A percentile compares a stretch with the other conserved stretches of the same genome.
Evolutionary conservation across 2,888 invertebrate genomes (phyloP).

Genomic region (Belgica antarctica): DNA sequence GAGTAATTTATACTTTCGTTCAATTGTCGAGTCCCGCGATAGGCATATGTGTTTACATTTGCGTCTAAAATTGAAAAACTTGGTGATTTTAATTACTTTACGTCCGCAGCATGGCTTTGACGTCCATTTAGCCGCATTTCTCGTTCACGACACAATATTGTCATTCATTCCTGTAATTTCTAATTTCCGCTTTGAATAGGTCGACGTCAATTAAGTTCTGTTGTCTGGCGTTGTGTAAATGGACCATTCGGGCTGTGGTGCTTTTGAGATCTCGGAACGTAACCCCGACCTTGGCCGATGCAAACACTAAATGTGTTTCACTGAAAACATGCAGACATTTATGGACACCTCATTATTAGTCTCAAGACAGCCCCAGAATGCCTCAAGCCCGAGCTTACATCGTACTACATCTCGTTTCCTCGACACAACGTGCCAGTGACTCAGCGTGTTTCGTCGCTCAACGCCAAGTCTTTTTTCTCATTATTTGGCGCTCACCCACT

Average conservation of each 20-base stretch:
- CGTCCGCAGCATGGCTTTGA: not conserved
- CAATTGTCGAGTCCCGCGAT: not conserved
- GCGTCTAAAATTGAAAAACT: not conserved
- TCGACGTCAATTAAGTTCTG: constrained; percentile 5
- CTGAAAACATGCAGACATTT: constrained; percentile 7
- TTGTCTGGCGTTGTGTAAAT: not conserved
- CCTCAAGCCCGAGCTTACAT: not conserved
- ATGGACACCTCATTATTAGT: constrained; percentile 21
- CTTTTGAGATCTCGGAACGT: not conserved
- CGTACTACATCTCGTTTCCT: not conserved
- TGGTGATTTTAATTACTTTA: not conserved
- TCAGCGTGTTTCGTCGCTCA: not conserved
- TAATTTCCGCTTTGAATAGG: not conserved
- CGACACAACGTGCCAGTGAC: not conserved
- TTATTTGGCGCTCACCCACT: constrained; percentile 29
- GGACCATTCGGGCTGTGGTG: too few species aligned
- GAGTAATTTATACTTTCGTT: constrained; percentile 32
- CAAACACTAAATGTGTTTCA: constrained; percentile 13
- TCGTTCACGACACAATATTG: constrained; percentile 18
- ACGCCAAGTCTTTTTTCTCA: not conserved
- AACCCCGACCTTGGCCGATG: not conserved
- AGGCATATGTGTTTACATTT: not conserved
- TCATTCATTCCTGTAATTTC: not conserved
- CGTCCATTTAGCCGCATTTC: not conserved
- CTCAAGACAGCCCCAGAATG: not conserved